Percentiles rank a stretch among this genome's conserved stretches.
phyloP scores from a whole-genome alignment of 1,140 invertebrate species.

The Oedothorax gibbosus region DNA sequence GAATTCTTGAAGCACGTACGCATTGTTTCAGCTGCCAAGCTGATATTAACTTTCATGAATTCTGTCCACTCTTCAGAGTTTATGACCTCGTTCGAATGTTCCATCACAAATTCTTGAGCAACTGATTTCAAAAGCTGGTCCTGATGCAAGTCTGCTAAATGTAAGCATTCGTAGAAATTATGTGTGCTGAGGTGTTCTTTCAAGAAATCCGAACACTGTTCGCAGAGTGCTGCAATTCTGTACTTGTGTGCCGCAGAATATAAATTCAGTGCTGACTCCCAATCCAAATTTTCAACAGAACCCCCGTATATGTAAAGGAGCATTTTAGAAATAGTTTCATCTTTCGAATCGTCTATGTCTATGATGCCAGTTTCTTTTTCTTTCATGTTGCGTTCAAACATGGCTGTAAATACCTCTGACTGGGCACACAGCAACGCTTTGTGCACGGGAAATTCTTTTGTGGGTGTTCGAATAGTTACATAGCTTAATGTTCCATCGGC shows the following conservation, averaged over 20 bases:
- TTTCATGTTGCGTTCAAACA: background rate
- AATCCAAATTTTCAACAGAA: background rate
- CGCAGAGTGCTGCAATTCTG: background rate
- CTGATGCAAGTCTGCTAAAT: background rate
- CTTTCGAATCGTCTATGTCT: background rate
- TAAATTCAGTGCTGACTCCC: background rate
- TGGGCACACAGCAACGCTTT: too few relatives aligned
- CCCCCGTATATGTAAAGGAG: background rate
- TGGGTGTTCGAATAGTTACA: too few relatives aligned
- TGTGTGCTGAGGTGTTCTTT: too few relatives aligned
- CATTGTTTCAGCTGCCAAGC: background rate
- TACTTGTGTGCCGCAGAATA: background rate
- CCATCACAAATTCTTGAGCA: background rate
- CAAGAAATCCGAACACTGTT: background rate
- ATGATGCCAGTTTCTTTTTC: background rate
- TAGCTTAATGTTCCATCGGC: too few relatives aligned
- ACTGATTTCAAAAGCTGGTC: background rate
- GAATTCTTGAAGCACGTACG: background rate
- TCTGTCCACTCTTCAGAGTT: background rate
- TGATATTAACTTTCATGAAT: background rate
- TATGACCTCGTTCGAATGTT: background rate
- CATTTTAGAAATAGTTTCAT: background rate
- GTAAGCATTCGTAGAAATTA: background rate
- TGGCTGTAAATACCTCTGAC: background rate
- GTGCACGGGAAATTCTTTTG: too few relatives aligned